A percentile compares a stretch with the other conserved stretches of the same genome.
phyloP scores from a whole-genome alignment of 2,797 vertebrate species.

The Lithobates sylvaticus region DNA sequence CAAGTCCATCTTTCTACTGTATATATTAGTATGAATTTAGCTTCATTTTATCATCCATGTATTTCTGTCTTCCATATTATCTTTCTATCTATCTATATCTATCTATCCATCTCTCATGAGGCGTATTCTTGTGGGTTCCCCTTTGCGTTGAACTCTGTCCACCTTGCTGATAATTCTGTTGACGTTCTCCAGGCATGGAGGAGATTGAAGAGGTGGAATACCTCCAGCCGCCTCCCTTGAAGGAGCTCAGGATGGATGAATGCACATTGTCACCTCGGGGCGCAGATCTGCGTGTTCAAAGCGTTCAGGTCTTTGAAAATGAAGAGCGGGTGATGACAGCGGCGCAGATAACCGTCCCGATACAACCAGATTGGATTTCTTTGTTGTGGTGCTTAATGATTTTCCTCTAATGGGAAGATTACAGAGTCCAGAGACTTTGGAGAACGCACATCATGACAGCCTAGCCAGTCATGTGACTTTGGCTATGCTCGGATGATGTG shows the following conservation, averaged over 20 bases:
- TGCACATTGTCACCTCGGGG: conserved; percentile 22
- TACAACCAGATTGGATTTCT: conserved; percentile 13
- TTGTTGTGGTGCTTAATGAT: not conserved
- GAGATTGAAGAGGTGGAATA: not conserved
- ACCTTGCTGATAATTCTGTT: conserved; percentile 31
- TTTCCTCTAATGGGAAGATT: not conserved
- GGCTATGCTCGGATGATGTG: too few relatives aligned
- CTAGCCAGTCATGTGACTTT: too few relatives aligned
- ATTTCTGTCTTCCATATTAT: too few relatives aligned
- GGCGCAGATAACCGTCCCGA: conserved; percentile 16
- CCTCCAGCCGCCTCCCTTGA: not conserved
- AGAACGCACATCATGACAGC: too few relatives aligned
- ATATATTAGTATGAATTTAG: too few relatives aligned
- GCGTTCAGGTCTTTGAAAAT: conserved; percentile 60
- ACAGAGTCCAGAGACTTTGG: too few relatives aligned
- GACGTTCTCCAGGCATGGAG: conserved; percentile 36
- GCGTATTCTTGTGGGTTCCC: too few relatives aligned
- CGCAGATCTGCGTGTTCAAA: conserved; percentile 46
- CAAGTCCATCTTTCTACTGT: too few relatives aligned
- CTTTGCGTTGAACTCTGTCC: conserved; percentile 37
- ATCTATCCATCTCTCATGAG: too few relatives aligned
- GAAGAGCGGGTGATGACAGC: conserved; percentile 54
- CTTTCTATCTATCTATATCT: too few relatives aligned
- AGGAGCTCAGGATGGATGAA: not conserved
- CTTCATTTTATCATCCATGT: too few relatives aligned